A percentile compares a stretch with the other conserved stretches of the same genome.
phyloP scores from a whole-genome alignment of 2,888 invertebrate genomes.

The Hipparchia semele region DNA sequence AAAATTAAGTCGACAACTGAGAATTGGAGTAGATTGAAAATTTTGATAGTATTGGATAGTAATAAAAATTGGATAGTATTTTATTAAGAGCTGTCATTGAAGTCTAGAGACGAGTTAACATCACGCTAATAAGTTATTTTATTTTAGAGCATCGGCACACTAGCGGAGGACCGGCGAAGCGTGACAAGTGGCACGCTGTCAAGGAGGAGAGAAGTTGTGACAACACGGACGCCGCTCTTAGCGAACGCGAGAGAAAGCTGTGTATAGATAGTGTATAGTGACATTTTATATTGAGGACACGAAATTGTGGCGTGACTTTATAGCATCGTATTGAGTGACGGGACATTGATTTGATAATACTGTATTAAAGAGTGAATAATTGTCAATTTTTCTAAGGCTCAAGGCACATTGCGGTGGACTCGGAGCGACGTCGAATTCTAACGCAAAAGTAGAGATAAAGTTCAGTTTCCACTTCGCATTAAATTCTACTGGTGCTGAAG shows the following conservation, averaged over 20 bases:
- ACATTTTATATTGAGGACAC: conserved; percentile 8
- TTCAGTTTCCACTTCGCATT: background rate
- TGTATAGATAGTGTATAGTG: conserved; percentile 60
- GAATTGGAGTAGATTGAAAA: no score
- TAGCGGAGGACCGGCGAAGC: conserved; percentile 72
- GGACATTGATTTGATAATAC: background rate
- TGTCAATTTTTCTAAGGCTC: background rate
- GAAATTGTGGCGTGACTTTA: background rate
- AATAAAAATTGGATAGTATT: no score
- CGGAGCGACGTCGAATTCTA: background rate
- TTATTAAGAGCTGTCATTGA: no score
- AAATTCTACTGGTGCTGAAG: background rate
- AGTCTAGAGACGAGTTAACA: no score
- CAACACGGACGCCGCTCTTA: conserved; percentile 87
- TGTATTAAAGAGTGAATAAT: background rate
- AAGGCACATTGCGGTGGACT: background rate
- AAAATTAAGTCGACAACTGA: no score
- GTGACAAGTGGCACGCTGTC: conserved; percentile 73
- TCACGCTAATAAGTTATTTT: background rate
- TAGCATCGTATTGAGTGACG: background rate
- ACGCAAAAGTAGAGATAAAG: background rate
- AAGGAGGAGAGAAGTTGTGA: conserved; percentile 85
- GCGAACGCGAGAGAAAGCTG: conserved; percentile 87
- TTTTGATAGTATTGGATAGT: no score
- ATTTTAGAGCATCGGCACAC: conserved; percentile 68